These are phyloP conservation scores for Allacma fusca DNA, from an alignment of 2,888 invertebrate species.

Conservation along the genomic window DNA sequence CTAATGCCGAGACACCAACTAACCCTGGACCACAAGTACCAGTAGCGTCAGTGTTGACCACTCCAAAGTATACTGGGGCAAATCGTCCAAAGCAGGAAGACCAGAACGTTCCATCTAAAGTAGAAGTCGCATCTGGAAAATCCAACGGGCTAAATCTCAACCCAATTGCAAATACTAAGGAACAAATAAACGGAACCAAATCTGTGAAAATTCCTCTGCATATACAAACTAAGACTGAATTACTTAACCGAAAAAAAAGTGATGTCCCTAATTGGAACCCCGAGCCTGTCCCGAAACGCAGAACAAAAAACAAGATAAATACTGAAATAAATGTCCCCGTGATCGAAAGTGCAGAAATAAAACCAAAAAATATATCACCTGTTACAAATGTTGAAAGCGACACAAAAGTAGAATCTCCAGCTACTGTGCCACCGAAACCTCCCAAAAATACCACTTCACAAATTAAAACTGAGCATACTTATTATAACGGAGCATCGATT, in stretches of 20 bases:
- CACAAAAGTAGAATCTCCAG: neutral
- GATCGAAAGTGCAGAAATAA: neutral
- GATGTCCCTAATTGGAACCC: constrained; percentile 41
- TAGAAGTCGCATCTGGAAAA: neutral
- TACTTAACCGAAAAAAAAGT: neutral
- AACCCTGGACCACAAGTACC: too few species aligned
- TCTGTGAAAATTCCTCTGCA: neutral
- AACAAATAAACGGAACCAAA: too few species aligned
- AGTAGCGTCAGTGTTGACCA: too few species aligned
- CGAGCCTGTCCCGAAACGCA: constrained; percentile 41
- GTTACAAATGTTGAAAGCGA: neutral
- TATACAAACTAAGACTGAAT: neutral
- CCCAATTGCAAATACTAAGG: neutral
- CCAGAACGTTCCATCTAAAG: too few species aligned
- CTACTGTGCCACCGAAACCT: neutral
- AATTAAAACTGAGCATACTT: neutral
- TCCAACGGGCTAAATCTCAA: neutral
- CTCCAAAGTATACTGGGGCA: too few species aligned
- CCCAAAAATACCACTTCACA: neutral
- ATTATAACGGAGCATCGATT: neutral
- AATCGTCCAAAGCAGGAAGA: too few species aligned
- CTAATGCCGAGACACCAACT: too few species aligned
- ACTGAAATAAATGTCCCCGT: neutral
- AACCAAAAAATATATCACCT: neutral
- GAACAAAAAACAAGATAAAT: constrained; percentile 32